Evolutionary conservation across 1,140 invertebrate genomes (phyloP).

Genomic region (Lasioglossum baleicum): DNA sequence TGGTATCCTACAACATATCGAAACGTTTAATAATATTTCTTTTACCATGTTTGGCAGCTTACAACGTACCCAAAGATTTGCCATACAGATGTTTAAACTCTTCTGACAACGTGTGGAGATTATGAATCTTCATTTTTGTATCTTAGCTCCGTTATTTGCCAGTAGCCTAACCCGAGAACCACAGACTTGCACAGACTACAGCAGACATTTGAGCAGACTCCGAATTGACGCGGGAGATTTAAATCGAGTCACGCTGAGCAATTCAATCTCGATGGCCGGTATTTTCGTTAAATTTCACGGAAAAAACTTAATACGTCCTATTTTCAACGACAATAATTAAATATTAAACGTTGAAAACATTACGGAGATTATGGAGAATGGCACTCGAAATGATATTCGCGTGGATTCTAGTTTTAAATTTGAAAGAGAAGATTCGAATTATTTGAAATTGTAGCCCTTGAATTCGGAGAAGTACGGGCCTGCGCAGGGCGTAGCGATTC

Average conservation of each 20-base stretch:
- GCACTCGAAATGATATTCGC: too few relatives aligned
- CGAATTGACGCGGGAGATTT: slow-evolving; percentile 1
- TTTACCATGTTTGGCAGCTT: neutral
- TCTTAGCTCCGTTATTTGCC: neutral
- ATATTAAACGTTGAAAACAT: too few relatives aligned
- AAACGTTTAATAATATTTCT: neutral
- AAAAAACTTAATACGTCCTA: too few relatives aligned
- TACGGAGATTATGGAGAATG: too few relatives aligned
- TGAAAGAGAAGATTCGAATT: too few relatives aligned
- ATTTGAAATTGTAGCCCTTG: too few relatives aligned
- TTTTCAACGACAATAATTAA: too few relatives aligned
- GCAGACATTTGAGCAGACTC: neutral
- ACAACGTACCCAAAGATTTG: slow-evolving; percentile 21
- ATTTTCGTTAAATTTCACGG: neutral
- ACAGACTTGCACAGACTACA: neutral
- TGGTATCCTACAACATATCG: slow-evolving; percentile 4
- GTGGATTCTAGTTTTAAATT: too few relatives aligned
- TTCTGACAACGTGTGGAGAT: fast-evolving
- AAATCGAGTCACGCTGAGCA: neutral
- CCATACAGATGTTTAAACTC: neutral
- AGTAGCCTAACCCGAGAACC: too few relatives aligned
- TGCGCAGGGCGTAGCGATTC: neutral
- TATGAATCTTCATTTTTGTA: slow-evolving; percentile 16
- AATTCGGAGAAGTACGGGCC: neutral
- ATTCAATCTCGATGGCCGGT: neutral